These are phyloP conservation scores for Ammospiza nelsoni DNA, from an alignment of 2,113 vertebrate genomes.

Conservation along the genomic window DNA sequence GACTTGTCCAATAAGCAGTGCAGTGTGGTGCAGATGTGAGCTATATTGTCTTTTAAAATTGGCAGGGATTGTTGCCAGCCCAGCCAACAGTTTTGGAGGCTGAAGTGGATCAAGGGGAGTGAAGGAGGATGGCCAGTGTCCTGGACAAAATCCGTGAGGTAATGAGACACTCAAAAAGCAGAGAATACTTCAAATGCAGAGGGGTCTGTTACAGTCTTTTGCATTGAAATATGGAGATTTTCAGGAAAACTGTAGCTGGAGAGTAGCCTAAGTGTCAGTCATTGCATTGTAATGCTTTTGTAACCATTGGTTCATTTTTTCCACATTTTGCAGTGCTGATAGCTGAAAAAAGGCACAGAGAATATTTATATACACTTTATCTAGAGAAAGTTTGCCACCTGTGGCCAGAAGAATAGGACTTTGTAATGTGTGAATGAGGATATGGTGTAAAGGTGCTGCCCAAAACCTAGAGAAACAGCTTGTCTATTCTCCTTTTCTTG, in stretches of 20 bases:
- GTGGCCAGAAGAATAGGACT: background rate
- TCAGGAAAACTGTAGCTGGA: background rate
- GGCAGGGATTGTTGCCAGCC: background rate
- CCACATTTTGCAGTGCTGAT: background rate
- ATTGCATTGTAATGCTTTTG: background rate
- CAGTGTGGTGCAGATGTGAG: background rate
- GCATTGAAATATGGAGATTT: background rate
- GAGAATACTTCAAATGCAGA: background rate
- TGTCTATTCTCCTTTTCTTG: background rate
- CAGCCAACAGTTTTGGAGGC: background rate
- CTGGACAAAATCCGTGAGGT: background rate
- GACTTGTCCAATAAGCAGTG: background rate
- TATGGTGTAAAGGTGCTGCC: background rate
- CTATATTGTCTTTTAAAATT: background rate
- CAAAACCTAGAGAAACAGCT: background rate
- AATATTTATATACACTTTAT: background rate
- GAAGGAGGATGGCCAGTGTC: background rate
- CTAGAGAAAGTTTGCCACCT: background rate
- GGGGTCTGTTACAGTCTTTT: background rate
- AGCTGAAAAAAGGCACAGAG: background rate
- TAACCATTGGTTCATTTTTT: background rate
- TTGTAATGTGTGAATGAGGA: background rate
- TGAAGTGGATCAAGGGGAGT: background rate
- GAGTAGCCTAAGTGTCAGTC: background rate
- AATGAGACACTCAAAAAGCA: background rate